Evolutionary conservation across 2,113 vertebrate genomes (phyloP).

Genomic region (Porphyrio hochstetteri): DNA sequence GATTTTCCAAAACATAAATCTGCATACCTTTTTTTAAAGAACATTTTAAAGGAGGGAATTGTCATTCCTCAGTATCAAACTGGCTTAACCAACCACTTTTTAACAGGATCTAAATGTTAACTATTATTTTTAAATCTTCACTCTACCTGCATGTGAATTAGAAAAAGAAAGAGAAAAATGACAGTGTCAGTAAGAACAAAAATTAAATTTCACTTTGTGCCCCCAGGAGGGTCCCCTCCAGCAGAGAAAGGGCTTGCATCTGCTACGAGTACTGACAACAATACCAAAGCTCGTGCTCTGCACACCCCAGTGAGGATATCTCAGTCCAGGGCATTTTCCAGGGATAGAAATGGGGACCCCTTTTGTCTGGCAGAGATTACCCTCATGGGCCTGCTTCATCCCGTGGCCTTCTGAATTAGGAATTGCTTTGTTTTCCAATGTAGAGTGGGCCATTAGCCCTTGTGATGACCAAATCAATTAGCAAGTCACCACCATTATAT

Average conservation of each 20-base stretch:
- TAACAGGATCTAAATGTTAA: not conserved
- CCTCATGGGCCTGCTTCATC: not conserved
- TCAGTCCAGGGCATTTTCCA: not conserved
- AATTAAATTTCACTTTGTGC: not conserved
- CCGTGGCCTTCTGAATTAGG: not conserved
- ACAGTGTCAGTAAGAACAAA: not conserved
- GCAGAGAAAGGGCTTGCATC: not conserved
- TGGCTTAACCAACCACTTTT: not conserved
- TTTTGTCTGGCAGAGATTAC: not conserved
- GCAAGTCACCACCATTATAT: not conserved
- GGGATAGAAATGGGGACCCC: not conserved
- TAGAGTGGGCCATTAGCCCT: not conserved
- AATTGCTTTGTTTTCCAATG: not conserved
- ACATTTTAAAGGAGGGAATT: not conserved
- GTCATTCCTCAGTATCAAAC: not conserved
- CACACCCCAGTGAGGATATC: not conserved
- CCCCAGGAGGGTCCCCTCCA: not conserved
- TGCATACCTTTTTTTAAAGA: not conserved
- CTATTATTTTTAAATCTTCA: not conserved
- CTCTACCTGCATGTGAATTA: not conserved
- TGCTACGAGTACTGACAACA: not conserved
- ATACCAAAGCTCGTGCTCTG: not conserved
- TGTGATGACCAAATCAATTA: not conserved
- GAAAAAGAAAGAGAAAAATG: not conserved
- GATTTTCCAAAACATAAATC: constrained; percentile 5